Percentiles rank a stretch among this genome's conserved stretches.
Conservation (phyloP, 2,797 vertebrate genomes). For the Gambelia wislizenii region DNA sequence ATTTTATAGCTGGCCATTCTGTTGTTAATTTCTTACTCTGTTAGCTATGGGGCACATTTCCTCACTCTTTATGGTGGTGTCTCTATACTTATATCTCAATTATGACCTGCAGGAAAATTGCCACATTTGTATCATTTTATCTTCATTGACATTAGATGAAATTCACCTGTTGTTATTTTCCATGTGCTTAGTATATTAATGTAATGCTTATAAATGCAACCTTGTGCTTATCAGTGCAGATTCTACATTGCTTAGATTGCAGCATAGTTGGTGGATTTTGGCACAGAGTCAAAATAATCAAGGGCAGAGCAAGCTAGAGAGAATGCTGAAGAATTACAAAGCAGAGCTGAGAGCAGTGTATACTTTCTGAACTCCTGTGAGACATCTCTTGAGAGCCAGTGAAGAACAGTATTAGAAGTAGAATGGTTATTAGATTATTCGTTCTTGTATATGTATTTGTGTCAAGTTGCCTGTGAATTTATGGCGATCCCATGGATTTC, state of each 20-base stretch:
- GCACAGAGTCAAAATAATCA: neutral
- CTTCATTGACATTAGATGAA: neutral
- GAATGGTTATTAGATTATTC: neutral
- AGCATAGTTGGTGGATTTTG: neutral
- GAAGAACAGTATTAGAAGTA: neutral
- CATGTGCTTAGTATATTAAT: neutral
- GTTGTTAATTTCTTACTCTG: slow-evolving; percentile 29
- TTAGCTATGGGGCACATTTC: neutral
- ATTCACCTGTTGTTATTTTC: neutral
- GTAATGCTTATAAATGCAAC: neutral
- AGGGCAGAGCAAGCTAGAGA: neutral
- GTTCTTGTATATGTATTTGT: no score
- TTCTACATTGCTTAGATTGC: neutral
- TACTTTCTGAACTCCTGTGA: slow-evolving; percentile 3
- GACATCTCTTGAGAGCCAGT: neutral
- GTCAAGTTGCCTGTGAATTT: no score
- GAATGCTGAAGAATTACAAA: neutral
- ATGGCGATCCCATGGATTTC: no score
- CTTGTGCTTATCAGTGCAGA: neutral
- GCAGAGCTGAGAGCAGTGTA: neutral
- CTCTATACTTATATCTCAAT: neutral
- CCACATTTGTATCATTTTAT: neutral
- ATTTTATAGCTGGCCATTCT: slow-evolving; percentile 42
- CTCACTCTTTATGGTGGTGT: neutral
- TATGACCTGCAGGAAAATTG: neutral